phyloP scores from a whole-genome alignment of 2,797 vertebrate genomes.

The Jordanella pulchra region DNA sequence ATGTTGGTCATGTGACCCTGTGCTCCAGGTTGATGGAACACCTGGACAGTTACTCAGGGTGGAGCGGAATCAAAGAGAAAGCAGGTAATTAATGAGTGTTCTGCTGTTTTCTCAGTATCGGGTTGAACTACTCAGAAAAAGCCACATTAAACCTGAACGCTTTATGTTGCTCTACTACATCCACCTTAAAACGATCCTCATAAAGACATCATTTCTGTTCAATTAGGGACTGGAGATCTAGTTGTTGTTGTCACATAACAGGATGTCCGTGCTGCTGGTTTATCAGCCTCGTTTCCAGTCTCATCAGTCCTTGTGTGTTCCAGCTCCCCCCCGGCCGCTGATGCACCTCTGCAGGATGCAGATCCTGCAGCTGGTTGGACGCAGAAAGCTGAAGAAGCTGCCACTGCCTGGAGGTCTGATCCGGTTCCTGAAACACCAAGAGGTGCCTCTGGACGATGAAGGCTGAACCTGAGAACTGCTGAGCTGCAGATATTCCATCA shows the following conservation, averaged over 20 bases:
- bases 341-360: slow-evolving; percentile 87
- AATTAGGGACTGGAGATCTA: too few relatives aligned
- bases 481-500: background rate
- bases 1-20: slow-evolving; percentile 90
- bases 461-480: background rate
- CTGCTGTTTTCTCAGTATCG: too few relatives aligned
- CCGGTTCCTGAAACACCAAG: slow-evolving; percentile 77
- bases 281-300: background rate
- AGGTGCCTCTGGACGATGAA: slow-evolving; percentile 3
- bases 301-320: slow-evolving; percentile 18
- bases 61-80: slow-evolving; percentile 89
- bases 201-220: too few relatives aligned
- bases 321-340: slow-evolving; percentile 87
- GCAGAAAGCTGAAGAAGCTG: slow-evolving; percentile 76
- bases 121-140: too few relatives aligned
- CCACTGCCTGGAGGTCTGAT: slow-evolving; percentile 85
- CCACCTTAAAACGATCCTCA: too few relatives aligned
- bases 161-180: too few relatives aligned
- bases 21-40: slow-evolving; percentile 90
- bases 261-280: too few relatives aligned
- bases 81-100: slow-evolving; percentile 87
- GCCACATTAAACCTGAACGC: too few relatives aligned
- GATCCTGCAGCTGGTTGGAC: slow-evolving; percentile 78
- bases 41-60: slow-evolving; percentile 89
- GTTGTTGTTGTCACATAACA: too few relatives aligned